Percentiles rank a stretch among this genome's conserved stretches.
These are phyloP conservation scores for Nymphalis io DNA, from an alignment of 1,140 invertebrate genomes.

Conservation along the genomic window DNA sequence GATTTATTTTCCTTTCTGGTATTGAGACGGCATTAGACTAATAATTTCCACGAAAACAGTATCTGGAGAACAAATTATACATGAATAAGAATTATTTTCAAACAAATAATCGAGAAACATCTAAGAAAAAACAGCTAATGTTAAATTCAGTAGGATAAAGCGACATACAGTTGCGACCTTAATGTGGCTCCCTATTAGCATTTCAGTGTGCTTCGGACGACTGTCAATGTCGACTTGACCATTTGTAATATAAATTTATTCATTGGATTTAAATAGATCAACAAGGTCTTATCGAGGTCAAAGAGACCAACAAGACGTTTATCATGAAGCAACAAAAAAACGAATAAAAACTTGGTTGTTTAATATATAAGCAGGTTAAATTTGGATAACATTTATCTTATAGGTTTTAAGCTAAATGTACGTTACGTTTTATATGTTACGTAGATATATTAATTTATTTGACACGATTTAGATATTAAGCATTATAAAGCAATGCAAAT, in stretches of 20 bases:
- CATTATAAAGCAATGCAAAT: no score
- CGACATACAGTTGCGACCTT: background rate
- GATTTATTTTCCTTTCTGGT: no score
- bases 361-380: no score
- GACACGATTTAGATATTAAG: no score
- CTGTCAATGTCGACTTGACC: conserved; percentile 19
- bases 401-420: no score
- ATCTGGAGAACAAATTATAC: no score
- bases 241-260: conserved; percentile 28
- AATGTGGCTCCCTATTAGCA: conserved; percentile 5
- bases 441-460: no score
- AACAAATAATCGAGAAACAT: background rate
- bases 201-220: conserved; percentile 22
- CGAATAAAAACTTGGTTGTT: no score
- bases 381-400: no score
- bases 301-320: background rate
- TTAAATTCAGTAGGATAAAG: conserved; percentile 7
- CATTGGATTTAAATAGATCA: conserved; percentile 23
- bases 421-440: no score
- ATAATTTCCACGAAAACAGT: background rate
- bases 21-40: no score
- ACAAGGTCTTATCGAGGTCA: conserved; percentile 3
- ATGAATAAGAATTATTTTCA: background rate
- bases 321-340: background rate
- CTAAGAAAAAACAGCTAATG: background rate